These are phyloP conservation scores for Trichonephila inaurata DNA, from an alignment of 1,140 invertebrate species.

Conservation along the genomic window DNA sequence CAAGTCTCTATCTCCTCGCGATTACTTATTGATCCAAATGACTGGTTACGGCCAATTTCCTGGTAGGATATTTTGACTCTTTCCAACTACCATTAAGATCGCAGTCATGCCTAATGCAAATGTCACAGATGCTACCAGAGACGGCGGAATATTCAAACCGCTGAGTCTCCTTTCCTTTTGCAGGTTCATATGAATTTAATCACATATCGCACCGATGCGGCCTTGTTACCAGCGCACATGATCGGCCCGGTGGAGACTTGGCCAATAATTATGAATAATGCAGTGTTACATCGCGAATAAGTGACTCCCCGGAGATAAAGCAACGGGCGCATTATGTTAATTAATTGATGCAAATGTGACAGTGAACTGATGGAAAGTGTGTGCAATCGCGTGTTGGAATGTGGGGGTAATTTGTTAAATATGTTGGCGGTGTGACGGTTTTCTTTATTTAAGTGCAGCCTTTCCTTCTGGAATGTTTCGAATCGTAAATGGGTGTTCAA, in stretches of 20 bases:
- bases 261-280: slow-evolving; percentile 74
- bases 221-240: neutral
- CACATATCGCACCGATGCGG: slow-evolving; percentile 50
- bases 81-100: slow-evolving; percentile 58
- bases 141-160: neutral
- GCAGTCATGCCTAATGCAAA: slow-evolving; percentile 54
- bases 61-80: slow-evolving; percentile 49
- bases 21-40: slow-evolving; percentile 53
- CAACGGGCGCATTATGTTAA: slow-evolving; percentile 71
- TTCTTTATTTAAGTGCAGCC: slow-evolving; percentile 12
- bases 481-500: neutral
- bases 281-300: slow-evolving; percentile 70
- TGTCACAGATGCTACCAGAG: slow-evolving; percentile 58
- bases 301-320: slow-evolving; percentile 55
- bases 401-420: slow-evolving; percentile 64
- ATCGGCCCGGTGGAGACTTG: slow-evolving; percentile 2
- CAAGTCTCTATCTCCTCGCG: neutral
- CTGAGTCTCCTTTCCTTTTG: neutral
- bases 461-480: neutral
- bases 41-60: neutral
- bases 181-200: slow-evolving; percentile 71
- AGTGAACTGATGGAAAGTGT: slow-evolving; percentile 68
- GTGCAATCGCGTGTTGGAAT: slow-evolving; percentile 49
- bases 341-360: slow-evolving; percentile 75
- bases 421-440: slow-evolving; percentile 15